Base-by-base conservation (phyloP, 2,888 invertebrate genomes). In the Rhingia rostrata region DNA sequence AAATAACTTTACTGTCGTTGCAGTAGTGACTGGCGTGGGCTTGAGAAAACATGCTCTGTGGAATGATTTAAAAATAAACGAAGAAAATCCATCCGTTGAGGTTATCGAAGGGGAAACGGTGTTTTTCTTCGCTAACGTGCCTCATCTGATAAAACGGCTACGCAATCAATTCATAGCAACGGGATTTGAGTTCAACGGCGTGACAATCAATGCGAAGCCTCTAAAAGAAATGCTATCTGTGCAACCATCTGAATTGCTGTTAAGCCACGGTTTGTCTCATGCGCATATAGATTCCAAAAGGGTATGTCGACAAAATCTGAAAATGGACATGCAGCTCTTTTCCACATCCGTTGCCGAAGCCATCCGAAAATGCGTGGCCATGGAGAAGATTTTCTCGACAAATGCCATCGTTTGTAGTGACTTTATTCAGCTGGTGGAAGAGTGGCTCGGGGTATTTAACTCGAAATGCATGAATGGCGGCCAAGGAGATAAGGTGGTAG, bases 101-200 rank as follows among this genome's bases (percentile, higher is more conserved):
- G 61, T 69, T 1, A 39, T 54, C 10, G 54, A 69, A 0, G 60
- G 22, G n/a, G 54, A 69, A n/a, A 54, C 54, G 41, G 54, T 77
- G 4, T 69, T 67, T 33, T 47, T 54, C 39, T 77, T 69, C 30
- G 69, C 77, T 12, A 69, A 77, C 30, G 69, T 69, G 0, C 77
- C 77, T 0, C 77, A 77, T 39, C 39, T 77, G 45, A 63, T 77
- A 12, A 69, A 77, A 47, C 69, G 69, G 3, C 35, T 77, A 4
- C 69, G 77, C 12, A 69, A 69, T 58, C 37, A 51, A 14, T 77
- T 77, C 12, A 35, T 77, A 0, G 32, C 35, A 0, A 49, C 45
- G 0, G 69, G 69, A 7, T 63, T 69, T 4, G 0, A 54, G 4
- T 3, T 69, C 39, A 10, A 47, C 6, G 61, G 47, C 3, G 9